These are phyloP conservation scores for Mesorhabditis sp. DNA, from an alignment of 2,888 invertebrate species.

Conservation along the genomic window DNA sequence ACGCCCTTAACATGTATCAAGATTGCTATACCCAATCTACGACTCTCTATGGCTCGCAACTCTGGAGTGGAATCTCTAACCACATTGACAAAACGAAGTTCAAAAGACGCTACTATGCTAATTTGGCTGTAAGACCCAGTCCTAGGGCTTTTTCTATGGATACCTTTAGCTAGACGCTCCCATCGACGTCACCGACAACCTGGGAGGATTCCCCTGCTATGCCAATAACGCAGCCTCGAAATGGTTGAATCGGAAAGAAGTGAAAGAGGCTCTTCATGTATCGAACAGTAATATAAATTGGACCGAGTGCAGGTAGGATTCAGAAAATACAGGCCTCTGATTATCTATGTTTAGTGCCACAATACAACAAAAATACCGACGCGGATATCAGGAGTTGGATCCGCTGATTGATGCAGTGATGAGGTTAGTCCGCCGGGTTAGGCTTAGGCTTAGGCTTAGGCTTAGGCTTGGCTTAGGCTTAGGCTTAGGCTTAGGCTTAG, in stretches of 20 bases:
- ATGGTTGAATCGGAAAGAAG: constrained; percentile 13
- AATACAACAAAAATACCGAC: neutral
- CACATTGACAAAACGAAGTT: neutral
- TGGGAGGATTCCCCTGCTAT: constrained; percentile 25
- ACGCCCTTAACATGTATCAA: constrained; percentile 11
- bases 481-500: no score
- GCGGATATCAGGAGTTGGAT: neutral
- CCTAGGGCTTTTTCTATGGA: no score
- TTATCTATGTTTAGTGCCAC: neutral
- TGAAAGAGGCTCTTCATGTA: constrained; percentile 24
- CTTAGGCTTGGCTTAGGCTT: no score
- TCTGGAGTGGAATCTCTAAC: neutral
- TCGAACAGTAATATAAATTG: constrained; percentile 13
- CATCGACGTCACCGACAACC: constrained; percentile 11
- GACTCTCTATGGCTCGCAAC: neutral
- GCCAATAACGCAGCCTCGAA: constrained; percentile 15
- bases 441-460: no score
- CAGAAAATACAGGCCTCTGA: neutral
- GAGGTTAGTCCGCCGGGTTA: neutral
- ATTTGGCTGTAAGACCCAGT: neutral
- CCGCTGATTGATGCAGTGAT: neutral
- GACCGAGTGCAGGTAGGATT: constrained; percentile 12
- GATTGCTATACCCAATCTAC: constrained; percentile 11
- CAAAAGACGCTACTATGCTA: neutral
- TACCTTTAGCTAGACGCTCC: neutral